Conservation (phyloP, 1,140 invertebrate species). For the Scaptomyza montana region DNA sequence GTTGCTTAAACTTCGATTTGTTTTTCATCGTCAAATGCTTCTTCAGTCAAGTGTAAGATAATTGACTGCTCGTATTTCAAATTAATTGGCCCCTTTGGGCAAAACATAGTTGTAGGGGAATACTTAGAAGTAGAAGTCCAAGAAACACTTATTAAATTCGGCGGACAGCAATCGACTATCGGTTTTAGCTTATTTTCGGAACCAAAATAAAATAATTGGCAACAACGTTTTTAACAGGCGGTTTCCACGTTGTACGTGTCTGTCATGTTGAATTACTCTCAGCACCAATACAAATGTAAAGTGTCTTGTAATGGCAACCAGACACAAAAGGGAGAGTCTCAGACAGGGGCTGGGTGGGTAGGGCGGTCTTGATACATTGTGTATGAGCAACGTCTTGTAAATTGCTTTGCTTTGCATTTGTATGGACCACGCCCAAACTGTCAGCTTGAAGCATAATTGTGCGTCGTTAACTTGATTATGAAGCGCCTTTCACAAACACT, state of each 20-base stretch:
- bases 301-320: conserved; percentile 23
- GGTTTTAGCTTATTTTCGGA: conserved; percentile 52
- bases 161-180: conserved; percentile 44
- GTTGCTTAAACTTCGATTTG: conserved; percentile 1
- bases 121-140: no score
- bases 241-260: conserved; percentile 64
- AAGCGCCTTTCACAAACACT: conserved; percentile 49
- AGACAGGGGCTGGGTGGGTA: neutral
- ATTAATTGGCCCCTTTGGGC: neutral
- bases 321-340: neutral
- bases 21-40: neutral
- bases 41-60: conserved; percentile 14
- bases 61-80: conserved; percentile 21
- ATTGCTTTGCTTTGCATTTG: conserved; percentile 74
- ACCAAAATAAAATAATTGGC: conserved; percentile 69
- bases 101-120: no score
- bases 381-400: conserved; percentile 75
- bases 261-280: conserved; percentile 69
- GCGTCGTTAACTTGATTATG: conserved; percentile 80
- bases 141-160: neutral
- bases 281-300: conserved; percentile 56
- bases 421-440: conserved; percentile 55
- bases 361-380: conserved; percentile 28
- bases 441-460: conserved; percentile 78
- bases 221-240: conserved; percentile 63